phyloP scores from a whole-genome alignment of 2,113 vertebrate species.

The Panurus biarmicus region DNA sequence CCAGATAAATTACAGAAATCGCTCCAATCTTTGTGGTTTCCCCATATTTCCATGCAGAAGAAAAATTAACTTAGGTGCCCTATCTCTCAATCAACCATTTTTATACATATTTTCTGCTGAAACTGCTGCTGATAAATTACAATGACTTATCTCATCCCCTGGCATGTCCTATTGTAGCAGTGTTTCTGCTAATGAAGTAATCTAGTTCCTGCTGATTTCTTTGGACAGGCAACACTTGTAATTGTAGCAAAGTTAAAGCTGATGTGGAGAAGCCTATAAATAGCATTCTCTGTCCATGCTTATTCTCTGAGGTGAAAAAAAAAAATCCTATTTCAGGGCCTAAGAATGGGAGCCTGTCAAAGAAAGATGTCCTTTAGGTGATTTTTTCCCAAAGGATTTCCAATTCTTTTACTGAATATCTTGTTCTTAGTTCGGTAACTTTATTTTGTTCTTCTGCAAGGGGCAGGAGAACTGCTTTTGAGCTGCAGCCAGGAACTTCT shows the following conservation, averaged over 20 bases:
- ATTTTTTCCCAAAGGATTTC: neutral
- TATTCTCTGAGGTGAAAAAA: neutral
- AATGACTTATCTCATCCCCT: neutral
- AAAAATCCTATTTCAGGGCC: neutral
- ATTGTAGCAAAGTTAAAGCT: slow-evolving; percentile 12
- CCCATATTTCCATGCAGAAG: neutral
- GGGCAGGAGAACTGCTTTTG: neutral
- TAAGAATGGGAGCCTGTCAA: neutral
- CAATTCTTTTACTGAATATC: neutral
- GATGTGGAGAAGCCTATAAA: neutral
- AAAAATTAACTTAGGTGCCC: neutral
- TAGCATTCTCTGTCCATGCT: neutral
- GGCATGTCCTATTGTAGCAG: neutral
- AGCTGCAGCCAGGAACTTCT: neutral
- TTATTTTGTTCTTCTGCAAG: slow-evolving; percentile 19
- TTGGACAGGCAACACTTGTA: neutral
- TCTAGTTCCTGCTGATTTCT: neutral
- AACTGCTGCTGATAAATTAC: neutral
- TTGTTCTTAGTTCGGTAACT: slow-evolving; percentile 29
- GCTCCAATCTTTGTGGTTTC: neutral
- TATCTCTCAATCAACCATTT: neutral
- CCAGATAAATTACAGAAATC: neutral
- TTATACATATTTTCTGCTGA: neutral
- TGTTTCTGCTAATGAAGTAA: neutral
- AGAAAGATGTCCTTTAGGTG: neutral